Evolutionary conservation across 2,888 invertebrate species (phyloP), one percentile per base, ranked within the genome.

Genomic region (Molanna angustata): DNA sequence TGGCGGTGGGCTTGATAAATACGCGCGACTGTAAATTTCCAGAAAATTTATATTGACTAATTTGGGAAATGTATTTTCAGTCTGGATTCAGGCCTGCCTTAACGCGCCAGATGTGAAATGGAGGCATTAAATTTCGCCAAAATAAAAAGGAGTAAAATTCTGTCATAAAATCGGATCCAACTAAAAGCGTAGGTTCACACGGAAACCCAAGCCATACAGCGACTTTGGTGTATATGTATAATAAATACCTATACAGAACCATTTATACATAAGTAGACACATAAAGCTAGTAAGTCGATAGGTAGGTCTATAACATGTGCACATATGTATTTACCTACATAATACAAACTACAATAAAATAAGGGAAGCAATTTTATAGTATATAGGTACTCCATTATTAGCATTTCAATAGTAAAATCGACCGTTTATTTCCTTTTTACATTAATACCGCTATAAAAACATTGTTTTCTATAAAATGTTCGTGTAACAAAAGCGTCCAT

Each of bases 161-260:
- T 42, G 33, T 42, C 42, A 49, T 49, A 49, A 49, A 49, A 49
- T 37, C 37, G 37, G 47, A 47, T 17, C 47, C 37, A n/a, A n/a
- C 37, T 35, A 22, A 46, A 46, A 21, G 46, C 46, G 16, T 33
- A 22, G 11, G 17, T 35, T 37, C 39, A 37, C 20, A 19, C n/a
- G 16, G 37, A 21, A 7, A 27, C 27, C 11, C 27, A 11, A 11
- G 27, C 27, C 27, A 27, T 27, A 11, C 27, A 11, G 11, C 4
- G 27, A 7, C 27, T 4, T 11, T 7, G 4, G 11, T 27, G 27
- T 27, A 27, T 11, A 27, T 27, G 11, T 27, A 27, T 27, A 7
- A 11, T 11, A 27, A 27, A 27, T 7, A 11, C 11, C 4, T 27
- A 27, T 27, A n/a, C n/a, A n/a, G n/a, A n/a, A n/a, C n/a, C n/a